Base-by-base conservation (phyloP, 1,140 invertebrate genomes). In the Cyrtorhinus lividipennis region DNA sequence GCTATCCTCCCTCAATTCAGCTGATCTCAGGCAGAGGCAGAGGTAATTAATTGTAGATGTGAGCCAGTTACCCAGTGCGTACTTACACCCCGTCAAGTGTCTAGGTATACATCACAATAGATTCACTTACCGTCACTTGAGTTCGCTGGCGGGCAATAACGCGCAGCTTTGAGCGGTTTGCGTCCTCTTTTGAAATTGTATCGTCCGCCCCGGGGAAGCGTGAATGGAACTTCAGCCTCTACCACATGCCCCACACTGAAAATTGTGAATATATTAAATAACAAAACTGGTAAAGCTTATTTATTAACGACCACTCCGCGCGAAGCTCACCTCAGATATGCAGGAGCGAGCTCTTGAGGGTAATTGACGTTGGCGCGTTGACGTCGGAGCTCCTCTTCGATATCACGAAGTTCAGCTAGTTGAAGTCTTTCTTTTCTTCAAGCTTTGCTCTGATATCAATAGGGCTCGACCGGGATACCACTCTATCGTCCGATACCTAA, bases 391-490 rank as follows among this genome's bases (percentile, higher is more conserved):
- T 92, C 89, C 69, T 91, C 87, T 67, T 90, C 88, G 5, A 86
- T 84, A 56, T 80, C 78, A 62, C 84, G 77, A 12, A 92, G 71
- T 71, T 92, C 88, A 0, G 88, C 85, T 1, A 92, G 73, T 67
- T 92, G 89, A 67, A 92, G 89, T 68, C 89, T 86, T 66, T 90
- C 72, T 92, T 92, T 71, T 91, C 88, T 69, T 89, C 84, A 1
- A 92, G 72, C 70, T 92, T 92, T 67, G 90, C 86, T 66, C 89
- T 84, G 65, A 92, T 92, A 67, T 91, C 88, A 1, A 90, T 84
- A n/a, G 84, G 76, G n/a, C 8, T n/a, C 1, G 85, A 88, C 0
- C 85, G 83, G 1, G 86, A 44, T 10, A 44, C 81, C 22, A 45
- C 18, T 61, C 38, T 24, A 2, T 59, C 18, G 2, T 64, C 48